Conservation (phyloP, 2,113 vertebrate species). For the Menidia beryllina region DNA sequence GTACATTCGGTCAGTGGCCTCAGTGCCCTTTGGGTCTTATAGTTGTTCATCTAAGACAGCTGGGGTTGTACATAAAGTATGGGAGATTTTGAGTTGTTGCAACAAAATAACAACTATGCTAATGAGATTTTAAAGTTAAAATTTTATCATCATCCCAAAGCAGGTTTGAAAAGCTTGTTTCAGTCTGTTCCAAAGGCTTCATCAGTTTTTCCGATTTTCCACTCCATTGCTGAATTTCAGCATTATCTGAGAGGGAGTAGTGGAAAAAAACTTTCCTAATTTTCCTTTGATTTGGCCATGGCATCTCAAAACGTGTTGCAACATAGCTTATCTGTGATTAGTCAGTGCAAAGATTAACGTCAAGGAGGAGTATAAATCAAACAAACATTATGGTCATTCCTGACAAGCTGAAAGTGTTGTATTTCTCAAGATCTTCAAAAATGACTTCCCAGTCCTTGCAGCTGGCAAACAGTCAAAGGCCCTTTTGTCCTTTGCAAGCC, state of each 20-base stretch:
- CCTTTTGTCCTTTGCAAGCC: conserved; percentile 72
- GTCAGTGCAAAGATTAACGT: conserved; percentile 43
- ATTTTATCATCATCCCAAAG: conserved; percentile 26
- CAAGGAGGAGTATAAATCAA: conserved; percentile 66
- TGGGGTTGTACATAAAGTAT: conserved; percentile 64
- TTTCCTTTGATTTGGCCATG: conserved; percentile 36
- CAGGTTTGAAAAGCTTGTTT: conserved; percentile 6
- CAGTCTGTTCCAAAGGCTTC: background rate
- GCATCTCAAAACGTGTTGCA: conserved; percentile 23
- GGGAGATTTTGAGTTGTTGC: conserved; percentile 71
- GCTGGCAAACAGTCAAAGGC: conserved; percentile 70
- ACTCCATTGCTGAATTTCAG: background rate
- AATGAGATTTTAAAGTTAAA: conserved; percentile 8
- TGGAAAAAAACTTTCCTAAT: background rate
- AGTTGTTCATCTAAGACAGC: conserved; percentile 46
- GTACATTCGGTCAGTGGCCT: conserved; percentile 39
- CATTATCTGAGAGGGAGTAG: background rate
- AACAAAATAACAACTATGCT: conserved; percentile 52
- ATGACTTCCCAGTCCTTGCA: conserved; percentile 63
- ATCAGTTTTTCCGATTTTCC: background rate
- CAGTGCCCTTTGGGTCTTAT: conserved; percentile 59
- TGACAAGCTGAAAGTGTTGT: conserved; percentile 70
- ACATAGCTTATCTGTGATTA: conserved; percentile 37
- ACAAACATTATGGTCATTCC: conserved; percentile 42
- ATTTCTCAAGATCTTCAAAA: conserved; percentile 81